phyloP scores from a whole-genome alignment of 1,140 invertebrate species.

The Potamilus streckersoni region DNA sequence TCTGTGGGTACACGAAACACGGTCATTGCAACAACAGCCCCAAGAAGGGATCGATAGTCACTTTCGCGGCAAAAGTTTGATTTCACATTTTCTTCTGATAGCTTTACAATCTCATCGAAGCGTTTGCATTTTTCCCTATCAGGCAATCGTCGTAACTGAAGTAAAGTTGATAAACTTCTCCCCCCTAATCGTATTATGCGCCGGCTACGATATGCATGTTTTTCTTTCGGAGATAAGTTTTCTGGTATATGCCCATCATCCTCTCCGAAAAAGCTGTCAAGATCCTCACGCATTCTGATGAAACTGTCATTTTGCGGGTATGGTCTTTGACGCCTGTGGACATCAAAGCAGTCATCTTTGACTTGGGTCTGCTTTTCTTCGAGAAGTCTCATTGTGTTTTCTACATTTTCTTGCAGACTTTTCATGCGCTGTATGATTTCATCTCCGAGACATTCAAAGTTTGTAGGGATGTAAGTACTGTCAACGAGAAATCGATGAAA shows the following conservation, averaged over 20 bases:
- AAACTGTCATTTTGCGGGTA: conserved; percentile 4
- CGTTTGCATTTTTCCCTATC: no score
- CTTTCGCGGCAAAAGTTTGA: conserved; percentile 7
- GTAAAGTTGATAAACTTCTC: conserved; percentile 22
- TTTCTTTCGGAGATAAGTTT: conserved; percentile 14
- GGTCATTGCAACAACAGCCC: conserved; percentile 8
- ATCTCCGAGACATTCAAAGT: conserved; percentile 1
- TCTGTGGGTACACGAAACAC: no score
- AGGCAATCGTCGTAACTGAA: conserved; percentile 12
- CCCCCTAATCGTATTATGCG: conserved; percentile 31
- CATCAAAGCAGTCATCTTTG: conserved; percentile 27
- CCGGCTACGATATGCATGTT: conserved; percentile 31
- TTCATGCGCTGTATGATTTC: conserved; percentile 23
- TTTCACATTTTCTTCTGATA: conserved; percentile 15
- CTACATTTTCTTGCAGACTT: conserved; percentile 15
- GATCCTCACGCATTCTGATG: conserved; percentile 24
- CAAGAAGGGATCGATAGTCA: conserved; percentile 24
- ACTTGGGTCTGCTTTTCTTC: conserved; percentile 41
- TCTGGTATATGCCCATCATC: conserved; percentile 28
- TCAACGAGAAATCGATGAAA: conserved; percentile 35
- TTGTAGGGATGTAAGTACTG: conserved; percentile 7
- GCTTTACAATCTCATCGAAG: not conserved
- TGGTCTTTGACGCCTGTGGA: not conserved
- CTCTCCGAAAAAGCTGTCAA: conserved; percentile 44
- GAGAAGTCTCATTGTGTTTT: conserved; percentile 24